These are phyloP conservation scores for Drosophila falleni DNA, from an alignment of 2,888 invertebrate genomes.

Conservation along the genomic window DNA sequence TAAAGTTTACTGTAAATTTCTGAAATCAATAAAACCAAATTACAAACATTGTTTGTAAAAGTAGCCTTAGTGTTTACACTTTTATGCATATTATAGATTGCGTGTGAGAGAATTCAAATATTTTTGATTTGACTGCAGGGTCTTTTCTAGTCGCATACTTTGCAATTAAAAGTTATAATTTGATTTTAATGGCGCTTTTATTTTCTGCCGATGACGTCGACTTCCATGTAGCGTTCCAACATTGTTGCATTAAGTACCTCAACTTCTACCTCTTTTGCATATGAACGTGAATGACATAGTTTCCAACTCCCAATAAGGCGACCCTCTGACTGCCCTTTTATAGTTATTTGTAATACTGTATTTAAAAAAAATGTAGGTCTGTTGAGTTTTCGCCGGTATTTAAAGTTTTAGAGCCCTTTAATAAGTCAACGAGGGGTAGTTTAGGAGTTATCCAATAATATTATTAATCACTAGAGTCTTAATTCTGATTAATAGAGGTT, in stretches of 20 bases:
- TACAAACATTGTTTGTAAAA: conserved; percentile 7
- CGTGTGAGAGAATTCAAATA: neutral
- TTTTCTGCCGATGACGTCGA: conserved; percentile 67
- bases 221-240: conserved; percentile 29
- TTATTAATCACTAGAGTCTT: neutral
- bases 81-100: too few relatives aligned
- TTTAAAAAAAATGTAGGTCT: conserved; percentile 5
- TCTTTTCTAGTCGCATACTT: neutral
- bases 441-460: neutral
- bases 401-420: neutral
- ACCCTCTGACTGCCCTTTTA: conserved; percentile 18
- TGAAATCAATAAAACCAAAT: conserved; percentile 11
- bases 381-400: neutral
- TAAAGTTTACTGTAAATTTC: neutral
- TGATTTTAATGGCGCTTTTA: conserved; percentile 66
- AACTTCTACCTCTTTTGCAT: conserved; percentile 13
- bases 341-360: conserved; percentile 14
- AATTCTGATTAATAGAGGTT: conserved; percentile 4
- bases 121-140: neutral
- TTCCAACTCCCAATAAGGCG: conserved; percentile 9
- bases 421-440: neutral
- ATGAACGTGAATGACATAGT: conserved; percentile 31
- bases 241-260: conserved; percentile 33
- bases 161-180: neutral
- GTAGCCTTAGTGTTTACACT: too few relatives aligned